Evolutionary conservation across 2,797 vertebrate genomes (phyloP).

Genomic region (Tapirus indicus): DNA sequence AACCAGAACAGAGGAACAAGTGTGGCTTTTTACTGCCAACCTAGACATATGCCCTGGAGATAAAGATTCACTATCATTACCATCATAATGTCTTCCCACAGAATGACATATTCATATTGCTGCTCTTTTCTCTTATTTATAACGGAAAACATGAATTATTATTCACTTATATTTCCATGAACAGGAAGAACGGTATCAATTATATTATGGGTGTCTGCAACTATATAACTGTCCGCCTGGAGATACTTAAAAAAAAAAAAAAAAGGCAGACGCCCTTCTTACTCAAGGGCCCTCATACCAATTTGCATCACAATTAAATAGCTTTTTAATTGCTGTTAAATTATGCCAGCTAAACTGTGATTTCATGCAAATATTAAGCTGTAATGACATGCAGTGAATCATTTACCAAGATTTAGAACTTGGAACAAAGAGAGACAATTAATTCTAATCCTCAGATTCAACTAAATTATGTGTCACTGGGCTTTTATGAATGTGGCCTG

Average conservation of each 20-base stretch:
- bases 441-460: slow-evolving; percentile 91
- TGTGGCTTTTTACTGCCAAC: background rate
- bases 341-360: slow-evolving; percentile 97
- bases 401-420: slow-evolving; percentile 94
- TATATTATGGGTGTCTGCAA: slow-evolving; percentile 76
- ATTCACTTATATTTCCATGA: slow-evolving; percentile 74
- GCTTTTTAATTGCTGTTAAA: slow-evolving; percentile 98
- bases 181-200: slow-evolving; percentile 78
- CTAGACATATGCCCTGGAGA: background rate
- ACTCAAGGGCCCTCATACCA: slow-evolving; percentile 90
- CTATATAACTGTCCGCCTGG: slow-evolving; percentile 82
- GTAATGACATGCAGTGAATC: slow-evolving; percentile 96
- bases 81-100: slow-evolving; percentile 47
- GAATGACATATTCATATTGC: slow-evolving; percentile 45
- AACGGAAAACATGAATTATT: slow-evolving; percentile 79
- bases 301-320: slow-evolving; percentile 95
- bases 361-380: slow-evolving; percentile 99
- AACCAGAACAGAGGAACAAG: background rate
- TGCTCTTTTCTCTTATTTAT: slow-evolving; percentile 64
- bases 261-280: slow-evolving; percentile 86
- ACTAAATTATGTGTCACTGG: slow-evolving; percentile 89
- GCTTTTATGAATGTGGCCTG: slow-evolving; percentile 89
- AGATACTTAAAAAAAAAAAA: slow-evolving; percentile 82
- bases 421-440: slow-evolving; percentile 93
- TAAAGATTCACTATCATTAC: slow-evolving; percentile 49